These are phyloP conservation scores for Sebastes wilsoni DNA, from an alignment of 2,797 vertebrate genomes.

Conservation along the genomic window DNA sequence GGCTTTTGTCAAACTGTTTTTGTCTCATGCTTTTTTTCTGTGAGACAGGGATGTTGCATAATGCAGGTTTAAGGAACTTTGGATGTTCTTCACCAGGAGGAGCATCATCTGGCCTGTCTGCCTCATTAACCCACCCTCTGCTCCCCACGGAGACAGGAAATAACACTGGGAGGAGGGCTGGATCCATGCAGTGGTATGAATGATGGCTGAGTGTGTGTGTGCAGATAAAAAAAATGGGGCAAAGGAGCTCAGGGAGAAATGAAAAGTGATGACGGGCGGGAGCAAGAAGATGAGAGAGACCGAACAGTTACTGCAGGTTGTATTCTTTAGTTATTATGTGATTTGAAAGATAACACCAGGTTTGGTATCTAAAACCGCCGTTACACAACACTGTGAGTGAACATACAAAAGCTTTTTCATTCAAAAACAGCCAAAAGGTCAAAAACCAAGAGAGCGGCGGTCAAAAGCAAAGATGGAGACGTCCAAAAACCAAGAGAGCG, in stretches of 20 bases:
- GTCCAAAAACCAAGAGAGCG: too few species aligned
- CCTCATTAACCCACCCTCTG: constrained; percentile 72
- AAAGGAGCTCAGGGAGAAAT: constrained; percentile 20
- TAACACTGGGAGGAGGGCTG: constrained; percentile 50
- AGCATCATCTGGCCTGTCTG: constrained; percentile 75
- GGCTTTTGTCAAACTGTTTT: background rate
- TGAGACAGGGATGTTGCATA: constrained; percentile 22
- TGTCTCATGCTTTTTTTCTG: background rate
- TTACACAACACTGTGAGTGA: background rate
- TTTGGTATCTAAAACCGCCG: background rate
- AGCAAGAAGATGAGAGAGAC: background rate
- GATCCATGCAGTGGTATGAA: constrained; percentile 39
- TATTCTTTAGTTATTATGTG: background rate
- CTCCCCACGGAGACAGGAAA: constrained; percentile 66
- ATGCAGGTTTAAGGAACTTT: constrained; percentile 57
- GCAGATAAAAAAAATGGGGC: constrained; percentile 32
- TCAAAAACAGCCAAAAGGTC: too few species aligned
- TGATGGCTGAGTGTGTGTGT: constrained; percentile 12
- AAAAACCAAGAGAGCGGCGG: too few species aligned
- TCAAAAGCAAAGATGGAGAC: too few species aligned
- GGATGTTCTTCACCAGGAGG: constrained; percentile 64
- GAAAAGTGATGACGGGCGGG: background rate
- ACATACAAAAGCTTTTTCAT: background rate
- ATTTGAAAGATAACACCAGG: background rate
- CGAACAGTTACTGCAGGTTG: background rate